phyloP scores from a whole-genome alignment of 2,888 invertebrate genomes.

The Lingula anatina region DNA sequence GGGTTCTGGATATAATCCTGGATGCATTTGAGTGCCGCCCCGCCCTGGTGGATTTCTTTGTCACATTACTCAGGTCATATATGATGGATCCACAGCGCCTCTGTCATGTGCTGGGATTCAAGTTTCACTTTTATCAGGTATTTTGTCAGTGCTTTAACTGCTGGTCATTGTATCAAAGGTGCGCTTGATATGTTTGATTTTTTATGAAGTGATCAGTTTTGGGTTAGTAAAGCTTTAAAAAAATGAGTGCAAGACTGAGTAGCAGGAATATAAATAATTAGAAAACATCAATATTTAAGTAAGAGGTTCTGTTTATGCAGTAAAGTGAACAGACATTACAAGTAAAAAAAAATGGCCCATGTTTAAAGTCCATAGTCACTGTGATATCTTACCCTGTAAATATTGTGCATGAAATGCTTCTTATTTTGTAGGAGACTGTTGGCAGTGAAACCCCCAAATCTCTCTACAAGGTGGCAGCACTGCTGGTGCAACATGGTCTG shows the following conservation, averaged over 20 bases:
- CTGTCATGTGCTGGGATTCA: slow-evolving; percentile 92
- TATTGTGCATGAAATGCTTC: no score
- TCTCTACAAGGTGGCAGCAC: slow-evolving; percentile 82
- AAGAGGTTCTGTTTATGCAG: no score
- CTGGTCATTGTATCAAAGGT: no score
- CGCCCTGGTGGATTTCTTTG: slow-evolving; percentile 65
- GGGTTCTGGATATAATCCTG: slow-evolving; percentile 91
- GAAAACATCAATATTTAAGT: no score
- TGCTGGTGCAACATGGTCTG: slow-evolving; percentile 81
- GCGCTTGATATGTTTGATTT: no score
- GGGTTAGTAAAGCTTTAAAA: no score
- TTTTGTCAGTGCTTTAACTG: no score
- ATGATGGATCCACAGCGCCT: slow-evolving; percentile 83
- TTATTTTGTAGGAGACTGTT: slow-evolving; percentile 3
- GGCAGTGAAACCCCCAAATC: slow-evolving; percentile 67
- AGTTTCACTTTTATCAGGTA: slow-evolving; percentile 64
- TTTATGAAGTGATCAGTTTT: no score
- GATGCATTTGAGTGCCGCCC: slow-evolving; percentile 81
- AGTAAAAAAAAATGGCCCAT: neutral
- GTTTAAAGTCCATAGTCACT: neutral
- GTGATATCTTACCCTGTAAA: no score
- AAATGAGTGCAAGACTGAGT: no score
- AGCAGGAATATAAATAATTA: no score
- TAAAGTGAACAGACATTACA: no score
- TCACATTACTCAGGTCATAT: slow-evolving; percentile 79